These are phyloP conservation scores for Hydrotaea diabolus DNA, from an alignment of 2,888 invertebrate species.

Conservation along the genomic window DNA sequence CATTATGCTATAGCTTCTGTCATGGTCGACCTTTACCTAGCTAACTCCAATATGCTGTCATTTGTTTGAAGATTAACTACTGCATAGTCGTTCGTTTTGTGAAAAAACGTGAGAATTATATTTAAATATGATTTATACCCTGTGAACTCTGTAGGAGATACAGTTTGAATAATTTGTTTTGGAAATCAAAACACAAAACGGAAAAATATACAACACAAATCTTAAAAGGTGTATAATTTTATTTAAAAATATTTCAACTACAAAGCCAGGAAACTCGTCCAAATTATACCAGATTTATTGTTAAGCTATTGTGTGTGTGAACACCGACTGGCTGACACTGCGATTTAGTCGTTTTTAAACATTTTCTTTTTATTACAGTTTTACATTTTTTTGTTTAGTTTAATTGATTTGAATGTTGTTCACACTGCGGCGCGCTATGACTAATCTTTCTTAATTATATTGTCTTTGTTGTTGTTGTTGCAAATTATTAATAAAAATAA, in stretches of 20 bases:
- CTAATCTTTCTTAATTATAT: slow-evolving; percentile 36
- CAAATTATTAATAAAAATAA: slow-evolving; percentile 41
- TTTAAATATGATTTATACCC: slow-evolving; percentile 30
- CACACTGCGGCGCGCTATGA: slow-evolving; percentile 23
- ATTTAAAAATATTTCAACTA: neutral
- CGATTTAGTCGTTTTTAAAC: neutral
- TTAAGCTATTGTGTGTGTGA: neutral
- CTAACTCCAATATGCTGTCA: slow-evolving; percentile 1
- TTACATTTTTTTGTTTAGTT: neutral
- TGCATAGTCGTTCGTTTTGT: neutral
- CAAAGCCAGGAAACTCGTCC: slow-evolving; percentile 42
- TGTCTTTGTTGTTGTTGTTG: neutral
- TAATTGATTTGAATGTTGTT: neutral
- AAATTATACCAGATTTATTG: slow-evolving; percentile 9
- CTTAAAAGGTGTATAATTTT: neutral
- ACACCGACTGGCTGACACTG: neutral
- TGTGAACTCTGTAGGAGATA: neutral
- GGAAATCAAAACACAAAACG: neutral
- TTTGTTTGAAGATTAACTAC: slow-evolving; percentile 15
- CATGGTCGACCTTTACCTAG: neutral
- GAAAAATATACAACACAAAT: neutral
- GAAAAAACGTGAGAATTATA: slow-evolving; percentile 56
- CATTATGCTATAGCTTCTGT: neutral
- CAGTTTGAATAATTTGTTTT: neutral
- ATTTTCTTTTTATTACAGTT: slow-evolving; percentile 6